Conservation (phyloP, 2,888 invertebrate species). For the Leucophenga maculata region DNA sequence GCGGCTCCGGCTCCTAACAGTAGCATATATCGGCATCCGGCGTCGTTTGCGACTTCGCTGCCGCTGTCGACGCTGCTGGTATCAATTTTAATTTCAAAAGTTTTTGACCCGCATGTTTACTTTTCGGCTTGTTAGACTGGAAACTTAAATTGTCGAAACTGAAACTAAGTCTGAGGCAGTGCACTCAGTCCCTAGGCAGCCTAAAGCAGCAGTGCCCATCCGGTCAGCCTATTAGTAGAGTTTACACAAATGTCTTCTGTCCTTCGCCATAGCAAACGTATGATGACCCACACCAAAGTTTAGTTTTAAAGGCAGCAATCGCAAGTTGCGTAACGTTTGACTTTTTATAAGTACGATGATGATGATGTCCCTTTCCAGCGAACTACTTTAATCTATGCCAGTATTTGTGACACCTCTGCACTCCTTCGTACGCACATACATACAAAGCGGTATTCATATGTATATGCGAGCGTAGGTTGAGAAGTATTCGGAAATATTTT, state of each 20-base stretch:
- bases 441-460: neutral
- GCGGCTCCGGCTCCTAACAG: neutral
- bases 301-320: neutral
- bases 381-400: neutral
- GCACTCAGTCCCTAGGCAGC: neutral
- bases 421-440: too few relatives aligned
- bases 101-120: slow-evolving; percentile 14
- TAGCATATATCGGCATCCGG: slow-evolving; percentile 15
- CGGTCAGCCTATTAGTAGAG: slow-evolving; percentile 28
- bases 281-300: slow-evolving; percentile 9
- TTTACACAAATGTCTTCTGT: slow-evolving; percentile 29
- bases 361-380: neutral
- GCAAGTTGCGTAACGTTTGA: neutral
- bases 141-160: slow-evolving; percentile 23
- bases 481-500: too few relatives aligned
- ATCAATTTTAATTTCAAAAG: slow-evolving; percentile 23
- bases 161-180: neutral
- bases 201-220: neutral
- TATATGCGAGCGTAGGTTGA: neutral
- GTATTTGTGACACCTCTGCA: too few relatives aligned
- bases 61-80: slow-evolving; percentile 15
- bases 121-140: slow-evolving; percentile 22
- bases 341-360: neutral
- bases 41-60: neutral
- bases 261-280: neutral